These are phyloP conservation scores for Tenualosa ilisha DNA, from an alignment of 2,797 vertebrate genomes.

Conservation along the genomic window DNA sequence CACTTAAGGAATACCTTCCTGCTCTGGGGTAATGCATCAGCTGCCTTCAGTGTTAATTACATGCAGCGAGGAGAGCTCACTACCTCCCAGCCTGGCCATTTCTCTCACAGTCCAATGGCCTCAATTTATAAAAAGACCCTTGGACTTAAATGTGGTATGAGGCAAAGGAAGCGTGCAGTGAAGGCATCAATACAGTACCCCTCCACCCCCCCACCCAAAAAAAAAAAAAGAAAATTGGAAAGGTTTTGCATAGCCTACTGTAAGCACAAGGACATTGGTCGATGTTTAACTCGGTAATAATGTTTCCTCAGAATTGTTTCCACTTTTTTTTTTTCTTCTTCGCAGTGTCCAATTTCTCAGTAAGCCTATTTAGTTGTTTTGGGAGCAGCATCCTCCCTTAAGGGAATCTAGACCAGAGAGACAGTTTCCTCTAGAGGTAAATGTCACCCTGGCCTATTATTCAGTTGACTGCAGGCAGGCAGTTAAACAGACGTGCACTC, in stretches of 20 bases:
- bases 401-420: slow-evolving; percentile 10
- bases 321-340: not conserved
- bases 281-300: not conserved
- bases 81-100: not conserved
- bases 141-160: not conserved
- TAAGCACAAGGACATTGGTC: not conserved
- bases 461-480: slow-evolving; percentile 3
- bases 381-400: not conserved
- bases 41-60: slow-evolving; percentile 38
- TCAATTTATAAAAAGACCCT: slow-evolving; percentile 21
- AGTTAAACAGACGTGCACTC: not conserved
- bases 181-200: not conserved
- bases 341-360: not conserved
- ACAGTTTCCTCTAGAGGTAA: not conserved
- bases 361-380: slow-evolving; percentile 13
- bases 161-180: not conserved
- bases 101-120: slow-evolving; percentile 21
- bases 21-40: slow-evolving; percentile 43
- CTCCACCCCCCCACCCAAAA: no score
- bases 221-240: not conserved
- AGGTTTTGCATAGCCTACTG: not conserved
- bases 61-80: slow-evolving; percentile 31
- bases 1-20: slow-evolving; percentile 37
- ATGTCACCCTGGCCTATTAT: slow-evolving; percentile 21
- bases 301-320: not conserved